A percentile compares a stretch with the other conserved stretches of the same genome.
These are phyloP conservation scores for Andrena flavipes DNA, from an alignment of 2,888 invertebrate species.

Conservation along the genomic window DNA sequence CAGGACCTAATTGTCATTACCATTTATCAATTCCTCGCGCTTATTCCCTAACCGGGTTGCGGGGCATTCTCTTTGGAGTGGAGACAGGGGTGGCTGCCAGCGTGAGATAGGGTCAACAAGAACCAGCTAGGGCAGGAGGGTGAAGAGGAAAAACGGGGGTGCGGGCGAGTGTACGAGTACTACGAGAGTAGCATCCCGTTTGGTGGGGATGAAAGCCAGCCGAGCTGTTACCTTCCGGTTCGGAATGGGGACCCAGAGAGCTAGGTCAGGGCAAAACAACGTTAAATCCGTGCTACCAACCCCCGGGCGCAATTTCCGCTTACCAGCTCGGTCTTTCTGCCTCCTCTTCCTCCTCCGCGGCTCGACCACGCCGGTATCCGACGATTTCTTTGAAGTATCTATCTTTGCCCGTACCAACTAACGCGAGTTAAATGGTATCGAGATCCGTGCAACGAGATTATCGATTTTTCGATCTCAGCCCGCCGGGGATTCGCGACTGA, in stretches of 20 bases:
- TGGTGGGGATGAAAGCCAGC: conserved; percentile 68
- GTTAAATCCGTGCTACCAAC: conserved; percentile 71
- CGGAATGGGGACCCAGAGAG: conserved; percentile 69
- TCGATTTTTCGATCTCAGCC: conserved; percentile 45
- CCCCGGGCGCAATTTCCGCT: conserved; percentile 72
- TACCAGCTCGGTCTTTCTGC: conserved; percentile 45
- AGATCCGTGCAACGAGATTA: conserved; percentile 29
- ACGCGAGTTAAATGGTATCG: conserved; percentile 51
- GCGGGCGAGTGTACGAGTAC: conserved; percentile 28
- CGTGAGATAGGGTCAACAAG: conserved; percentile 59
- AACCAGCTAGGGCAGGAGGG: conserved; percentile 28
- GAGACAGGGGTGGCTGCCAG: conserved; percentile 45
- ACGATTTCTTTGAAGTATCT: conserved; percentile 66
- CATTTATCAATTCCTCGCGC: conserved; percentile 41
- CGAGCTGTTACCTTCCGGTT: conserved; percentile 73
- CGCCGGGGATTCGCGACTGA: conserved; percentile 26
- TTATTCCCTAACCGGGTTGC: conserved; percentile 28
- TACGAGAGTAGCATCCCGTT: conserved; percentile 45
- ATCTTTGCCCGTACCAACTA: conserved; percentile 53
- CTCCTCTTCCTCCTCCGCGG: not conserved
- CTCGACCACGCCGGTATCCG: conserved; percentile 45
- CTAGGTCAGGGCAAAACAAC: conserved; percentile 78
- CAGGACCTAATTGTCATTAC: conserved; percentile 14
- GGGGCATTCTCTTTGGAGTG: conserved; percentile 30
- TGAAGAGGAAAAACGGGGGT: conserved; percentile 17